A percentile compares a stretch with the other conserved stretches of the same genome.
Evolutionary conservation across 2,888 invertebrate species (phyloP).

Genomic region (Caenorhabditis sp.): DNA sequence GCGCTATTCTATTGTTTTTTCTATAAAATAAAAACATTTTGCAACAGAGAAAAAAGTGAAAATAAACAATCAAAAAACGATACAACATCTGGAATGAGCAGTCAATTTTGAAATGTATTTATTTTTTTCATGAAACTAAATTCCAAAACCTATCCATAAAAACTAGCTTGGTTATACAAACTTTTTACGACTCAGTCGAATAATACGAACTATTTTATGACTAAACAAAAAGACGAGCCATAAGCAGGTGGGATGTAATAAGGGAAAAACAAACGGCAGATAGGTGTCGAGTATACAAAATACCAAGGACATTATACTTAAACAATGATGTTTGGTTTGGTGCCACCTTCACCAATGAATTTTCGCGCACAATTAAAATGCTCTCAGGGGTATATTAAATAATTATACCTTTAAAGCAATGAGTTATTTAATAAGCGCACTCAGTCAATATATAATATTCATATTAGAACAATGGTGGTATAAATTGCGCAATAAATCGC

Average conservation of each 20-base stretch:
- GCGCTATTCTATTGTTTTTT: background rate
- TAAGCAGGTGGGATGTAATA: background rate
- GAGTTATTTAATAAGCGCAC: too few species aligned
- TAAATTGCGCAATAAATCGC: conserved; percentile 1
- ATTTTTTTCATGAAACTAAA: too few species aligned
- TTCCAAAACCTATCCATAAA: background rate
- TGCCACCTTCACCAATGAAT: too few species aligned
- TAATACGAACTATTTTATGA: background rate
- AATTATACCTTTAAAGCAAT: too few species aligned
- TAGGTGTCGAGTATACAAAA: background rate
- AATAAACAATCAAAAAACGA: background rate
- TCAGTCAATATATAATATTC: background rate
- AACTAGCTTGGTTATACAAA: background rate
- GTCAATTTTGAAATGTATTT: too few species aligned
- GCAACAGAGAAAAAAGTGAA: background rate
- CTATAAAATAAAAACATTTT: background rate
- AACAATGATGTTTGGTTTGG: too few species aligned
- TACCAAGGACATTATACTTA: too few species aligned
- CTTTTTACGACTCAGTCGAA: background rate
- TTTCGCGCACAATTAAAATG: too few species aligned
- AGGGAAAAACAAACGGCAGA: background rate
- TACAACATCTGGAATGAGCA: background rate
- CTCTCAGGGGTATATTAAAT: too few species aligned
- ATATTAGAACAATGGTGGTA: background rate
- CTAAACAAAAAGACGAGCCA: background rate